Percentiles rank a stretch among this genome's conserved stretches.
phyloP scores from a whole-genome alignment of 2,113 vertebrate genomes.

The Microcebus jonahi region DNA sequence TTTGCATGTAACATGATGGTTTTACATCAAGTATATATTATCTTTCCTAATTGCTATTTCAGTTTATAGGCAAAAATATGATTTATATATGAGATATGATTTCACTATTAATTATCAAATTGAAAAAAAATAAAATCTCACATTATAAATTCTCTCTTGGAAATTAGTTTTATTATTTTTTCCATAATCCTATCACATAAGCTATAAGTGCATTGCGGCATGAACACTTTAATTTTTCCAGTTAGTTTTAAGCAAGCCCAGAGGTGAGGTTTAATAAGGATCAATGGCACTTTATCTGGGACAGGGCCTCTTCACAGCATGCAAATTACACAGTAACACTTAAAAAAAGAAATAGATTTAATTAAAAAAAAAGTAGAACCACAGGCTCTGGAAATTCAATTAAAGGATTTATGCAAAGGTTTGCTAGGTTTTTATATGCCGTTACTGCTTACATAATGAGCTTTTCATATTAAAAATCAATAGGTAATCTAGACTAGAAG shows the following conservation, averaged over 20 bases:
- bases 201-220: conserved; percentile 95
- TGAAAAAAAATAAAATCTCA: conserved; percentile 86
- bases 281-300: conserved; percentile 99
- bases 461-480: conserved; percentile 99
- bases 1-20: conserved; percentile 76
- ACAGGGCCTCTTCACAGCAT: conserved; percentile 97
- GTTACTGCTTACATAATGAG: conserved; percentile 99
- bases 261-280: conserved; percentile 99
- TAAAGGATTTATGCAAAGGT: conserved; percentile 99
- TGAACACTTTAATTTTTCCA: conserved; percentile 98
- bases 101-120: conserved; percentile 89
- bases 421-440: conserved; percentile 99
- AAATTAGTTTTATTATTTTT: conserved; percentile 93
- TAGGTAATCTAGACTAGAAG: conserved; percentile 98
- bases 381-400: conserved; percentile 99
- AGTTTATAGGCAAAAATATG: conserved; percentile 84
- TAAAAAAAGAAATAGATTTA: conserved; percentile 98
- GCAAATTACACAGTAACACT: conserved; percentile 99
- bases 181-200: conserved; percentile 92
- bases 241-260: conserved; percentile 97
- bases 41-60: conserved; percentile 86
- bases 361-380: conserved; percentile 98
- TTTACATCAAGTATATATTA: conserved; percentile 85
- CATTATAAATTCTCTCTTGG: conserved; percentile 89
- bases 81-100: conserved; percentile 87